These are phyloP conservation scores for Tridacna gigas DNA, from an alignment of 2,888 invertebrate species.

Conservation along the genomic window DNA sequence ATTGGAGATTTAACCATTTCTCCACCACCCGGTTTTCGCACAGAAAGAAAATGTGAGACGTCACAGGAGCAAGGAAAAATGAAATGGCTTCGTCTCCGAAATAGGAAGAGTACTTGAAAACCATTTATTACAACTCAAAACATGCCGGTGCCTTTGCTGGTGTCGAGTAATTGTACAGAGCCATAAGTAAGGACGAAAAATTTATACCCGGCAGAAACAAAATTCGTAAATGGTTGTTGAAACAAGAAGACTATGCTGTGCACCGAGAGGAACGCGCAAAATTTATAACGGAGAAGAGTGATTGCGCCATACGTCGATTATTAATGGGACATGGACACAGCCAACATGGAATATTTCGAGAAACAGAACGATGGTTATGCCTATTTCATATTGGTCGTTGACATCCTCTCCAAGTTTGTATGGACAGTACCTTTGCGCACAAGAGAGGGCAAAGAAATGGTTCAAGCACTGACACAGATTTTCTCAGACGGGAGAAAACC, in stretches of 20 bases:
- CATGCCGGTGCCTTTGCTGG: constrained; percentile 55
- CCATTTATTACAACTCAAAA: constrained; percentile 60
- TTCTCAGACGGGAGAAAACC: constrained; percentile 43
- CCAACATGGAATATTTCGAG: constrained; percentile 43
- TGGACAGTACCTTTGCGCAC: too few relatives aligned
- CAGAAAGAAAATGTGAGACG: not conserved
- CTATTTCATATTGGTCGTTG: constrained; percentile 48
- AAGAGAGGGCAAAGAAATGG: constrained; percentile 50
- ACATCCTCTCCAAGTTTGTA: too few relatives aligned
- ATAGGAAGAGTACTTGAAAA: constrained; percentile 43
- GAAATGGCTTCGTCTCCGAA: constrained; percentile 52
- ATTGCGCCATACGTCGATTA: constrained; percentile 51
- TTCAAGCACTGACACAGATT: constrained; percentile 33
- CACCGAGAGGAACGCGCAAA: constrained; percentile 41
- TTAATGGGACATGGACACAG: constrained; percentile 59
- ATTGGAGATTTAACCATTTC: not conserved
- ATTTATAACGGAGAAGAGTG: constrained; percentile 55
- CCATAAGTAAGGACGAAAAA: constrained; percentile 57
- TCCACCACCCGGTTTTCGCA: constrained; percentile 25
- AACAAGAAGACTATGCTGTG: too few relatives aligned
- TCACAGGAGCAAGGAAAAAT: constrained; percentile 8
- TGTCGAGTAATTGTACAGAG: constrained; percentile 59
- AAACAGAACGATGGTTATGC: constrained; percentile 53
- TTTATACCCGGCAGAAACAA: constrained; percentile 44
- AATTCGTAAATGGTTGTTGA: too few relatives aligned